Base-by-base conservation (phyloP, 1,140 invertebrate genomes). In the Cotesia typhae region DNA sequence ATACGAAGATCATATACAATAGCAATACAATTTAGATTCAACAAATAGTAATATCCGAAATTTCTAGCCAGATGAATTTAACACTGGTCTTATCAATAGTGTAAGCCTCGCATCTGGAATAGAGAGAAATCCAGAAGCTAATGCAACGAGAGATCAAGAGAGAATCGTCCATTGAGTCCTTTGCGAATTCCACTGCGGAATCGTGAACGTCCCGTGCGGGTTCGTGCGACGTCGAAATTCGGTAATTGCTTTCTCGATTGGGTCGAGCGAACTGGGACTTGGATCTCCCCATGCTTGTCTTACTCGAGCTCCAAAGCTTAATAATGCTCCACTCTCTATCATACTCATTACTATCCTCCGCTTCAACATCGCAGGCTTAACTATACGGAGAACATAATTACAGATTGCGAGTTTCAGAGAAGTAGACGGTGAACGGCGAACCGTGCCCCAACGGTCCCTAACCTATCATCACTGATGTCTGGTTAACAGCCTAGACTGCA, bases 211-310 rank as follows among this genome's bases (percentile, higher is more conserved):
- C 57, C 55, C 53, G 55, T 37, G 36, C 37, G 41, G 38, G 60
- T 63, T 37, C 67, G 70, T 59, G 47, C 68, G 74, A 76, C 71
- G 70, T 77, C 75, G 77, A 80, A 80, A 79, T 82, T 81, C 79
- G 76, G 79, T 81, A 82, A 82, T 82, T 82, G 80, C 80, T 82
- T 82, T 81, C 75, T 77, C 72, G 73, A 81, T 80, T 81, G 77
- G 75, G 72, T 72, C 69, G 71, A 75, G 73, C 57, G 73, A 76
- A 66, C 72, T 67, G 74, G 71, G 80, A 77, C 71, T 79, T 74
- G 71, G 78, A 78, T 79, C 75, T 76, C 75, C 67, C 71, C 35
- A 64, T 57, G 77, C 75, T 77, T 75, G 69, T 72, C 71, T 70
- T 75, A 75, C 36, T 37, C 63, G 38, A 28, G 28, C 28, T 28